These are phyloP conservation scores for Atta cephalotes DNA, from an alignment of 1,140 invertebrate genomes.

Conservation along the genomic window DNA sequence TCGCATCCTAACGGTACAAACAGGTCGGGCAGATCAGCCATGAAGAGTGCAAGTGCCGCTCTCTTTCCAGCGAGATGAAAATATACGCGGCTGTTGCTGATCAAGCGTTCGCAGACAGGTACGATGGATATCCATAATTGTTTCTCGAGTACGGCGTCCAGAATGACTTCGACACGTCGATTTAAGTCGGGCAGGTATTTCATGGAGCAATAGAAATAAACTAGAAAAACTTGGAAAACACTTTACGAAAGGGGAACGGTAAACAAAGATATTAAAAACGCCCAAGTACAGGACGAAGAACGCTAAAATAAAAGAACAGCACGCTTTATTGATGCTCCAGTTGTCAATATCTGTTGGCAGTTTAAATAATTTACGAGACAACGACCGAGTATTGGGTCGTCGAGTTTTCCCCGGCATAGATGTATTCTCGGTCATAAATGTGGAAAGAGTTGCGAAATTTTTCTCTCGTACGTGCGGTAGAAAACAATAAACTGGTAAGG, in stretches of 20 bases:
- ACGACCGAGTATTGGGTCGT: not conserved
- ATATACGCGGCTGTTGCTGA: slow-evolving; percentile 28
- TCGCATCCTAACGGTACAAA: slow-evolving; percentile 69
- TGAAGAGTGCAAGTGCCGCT: slow-evolving; percentile 71
- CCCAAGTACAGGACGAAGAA: not conserved
- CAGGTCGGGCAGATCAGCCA: slow-evolving; percentile 62
- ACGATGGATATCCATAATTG: slow-evolving; percentile 26
- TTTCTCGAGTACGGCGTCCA: slow-evolving; percentile 31
- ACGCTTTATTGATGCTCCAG: not conserved
- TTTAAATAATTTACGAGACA: not conserved
- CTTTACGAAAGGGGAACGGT: not conserved
- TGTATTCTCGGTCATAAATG: not conserved
- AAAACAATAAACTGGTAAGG: slow-evolving; percentile 38
- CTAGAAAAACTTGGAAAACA: not conserved
- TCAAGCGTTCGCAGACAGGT: not conserved
- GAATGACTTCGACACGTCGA: slow-evolving; percentile 39
- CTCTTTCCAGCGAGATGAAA: slow-evolving; percentile 55
- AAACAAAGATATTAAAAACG: not conserved
- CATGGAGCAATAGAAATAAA: not conserved
- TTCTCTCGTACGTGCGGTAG: slow-evolving; percentile 35
- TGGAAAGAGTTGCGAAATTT: slow-evolving; percentile 62
- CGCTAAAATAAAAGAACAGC: not conserved
- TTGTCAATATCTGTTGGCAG: not conserved
- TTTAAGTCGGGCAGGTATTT: slow-evolving; percentile 28
- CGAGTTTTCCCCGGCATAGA: not conserved